Conservation (phyloP, 37 sponge, comb jelly and placozoan genomes). For the Tethya wilhelma region DNA sequence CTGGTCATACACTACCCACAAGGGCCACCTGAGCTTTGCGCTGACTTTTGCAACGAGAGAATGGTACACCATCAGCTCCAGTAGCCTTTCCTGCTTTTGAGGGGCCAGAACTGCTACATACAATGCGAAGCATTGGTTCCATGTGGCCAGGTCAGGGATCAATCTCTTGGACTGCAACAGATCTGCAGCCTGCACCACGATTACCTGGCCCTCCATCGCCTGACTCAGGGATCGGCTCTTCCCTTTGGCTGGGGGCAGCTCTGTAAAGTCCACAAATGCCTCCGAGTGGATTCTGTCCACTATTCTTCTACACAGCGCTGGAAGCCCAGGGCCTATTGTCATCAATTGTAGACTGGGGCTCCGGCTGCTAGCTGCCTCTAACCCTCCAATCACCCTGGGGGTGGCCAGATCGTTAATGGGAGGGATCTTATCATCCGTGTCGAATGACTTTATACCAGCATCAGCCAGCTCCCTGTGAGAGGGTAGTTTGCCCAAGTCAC, state of each 20-base stretch:
- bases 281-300: conserved; percentile 21
- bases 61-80: conserved; percentile 43
- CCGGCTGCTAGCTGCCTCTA: too few relatives aligned
- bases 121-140: conserved; percentile 46
- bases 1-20: conserved; percentile 48
- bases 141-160: conserved; percentile 51
- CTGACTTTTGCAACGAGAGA: conserved; percentile 25
- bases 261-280: conserved; percentile 37
- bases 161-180: conserved; percentile 19
- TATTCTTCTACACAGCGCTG: conserved; percentile 23
- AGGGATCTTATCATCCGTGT: too few relatives aligned
- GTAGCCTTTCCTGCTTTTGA: conserved; percentile 4
- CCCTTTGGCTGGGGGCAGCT: conserved; percentile 51
- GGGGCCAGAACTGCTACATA: conserved; percentile 7
- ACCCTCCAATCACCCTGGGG: too few relatives aligned
- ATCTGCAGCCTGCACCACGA: conserved; percentile 44
- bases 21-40: conserved; percentile 16
- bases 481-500: too few relatives aligned
- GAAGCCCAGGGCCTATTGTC: conserved; percentile 20
- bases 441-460: too few relatives aligned
- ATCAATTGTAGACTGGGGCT: too few relatives aligned
- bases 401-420: too few relatives aligned
- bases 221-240: conserved; percentile 10
- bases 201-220: conserved; percentile 22
- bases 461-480: too few relatives aligned